Evolutionary conservation across 2,888 invertebrate genomes (phyloP).

Genomic region (Ferdinandea cuprea): DNA sequence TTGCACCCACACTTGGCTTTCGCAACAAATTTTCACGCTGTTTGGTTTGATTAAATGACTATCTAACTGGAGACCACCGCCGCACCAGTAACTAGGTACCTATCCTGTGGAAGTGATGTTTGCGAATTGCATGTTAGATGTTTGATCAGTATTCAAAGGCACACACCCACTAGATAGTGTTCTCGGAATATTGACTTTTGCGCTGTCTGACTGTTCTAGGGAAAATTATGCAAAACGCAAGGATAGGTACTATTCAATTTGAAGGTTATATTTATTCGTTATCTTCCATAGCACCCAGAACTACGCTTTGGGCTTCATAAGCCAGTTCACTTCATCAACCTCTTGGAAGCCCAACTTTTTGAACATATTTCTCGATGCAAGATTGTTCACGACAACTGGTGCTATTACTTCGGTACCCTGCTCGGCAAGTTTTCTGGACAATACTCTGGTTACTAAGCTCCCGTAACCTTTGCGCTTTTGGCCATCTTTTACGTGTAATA

Average conservation of each 20-base stretch:
- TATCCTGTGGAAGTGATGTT: not conserved
- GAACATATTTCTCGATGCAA: slow-evolving; percentile 71
- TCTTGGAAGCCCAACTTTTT: slow-evolving; percentile 70
- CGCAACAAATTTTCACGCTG: slow-evolving; percentile 23
- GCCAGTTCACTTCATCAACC: slow-evolving; percentile 51
- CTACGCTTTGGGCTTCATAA: no score
- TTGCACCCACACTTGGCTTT: slow-evolving; percentile 9
- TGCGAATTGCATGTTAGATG: not conserved
- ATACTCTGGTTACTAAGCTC: slow-evolving; percentile 57
- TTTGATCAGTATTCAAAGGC: no score
- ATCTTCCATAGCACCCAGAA: no score
- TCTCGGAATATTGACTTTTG: not conserved
- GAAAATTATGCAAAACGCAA: no score
- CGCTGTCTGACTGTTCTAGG: no score
- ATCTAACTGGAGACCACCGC: not conserved
- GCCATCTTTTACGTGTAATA: slow-evolving; percentile 69
- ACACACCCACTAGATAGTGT: not conserved
- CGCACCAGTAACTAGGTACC: not conserved
- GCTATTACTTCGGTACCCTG: slow-evolving; percentile 69
- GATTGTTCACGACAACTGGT: slow-evolving; percentile 67
- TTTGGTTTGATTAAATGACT: slow-evolving; percentile 3
- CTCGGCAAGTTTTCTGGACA: slow-evolving; percentile 71
- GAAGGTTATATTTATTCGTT: no score
- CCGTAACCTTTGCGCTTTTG: slow-evolving; percentile 73
- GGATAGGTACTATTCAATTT: no score